Conservation (phyloP, 2,797 vertebrate species). For the Telmatherina bonti region DNA sequence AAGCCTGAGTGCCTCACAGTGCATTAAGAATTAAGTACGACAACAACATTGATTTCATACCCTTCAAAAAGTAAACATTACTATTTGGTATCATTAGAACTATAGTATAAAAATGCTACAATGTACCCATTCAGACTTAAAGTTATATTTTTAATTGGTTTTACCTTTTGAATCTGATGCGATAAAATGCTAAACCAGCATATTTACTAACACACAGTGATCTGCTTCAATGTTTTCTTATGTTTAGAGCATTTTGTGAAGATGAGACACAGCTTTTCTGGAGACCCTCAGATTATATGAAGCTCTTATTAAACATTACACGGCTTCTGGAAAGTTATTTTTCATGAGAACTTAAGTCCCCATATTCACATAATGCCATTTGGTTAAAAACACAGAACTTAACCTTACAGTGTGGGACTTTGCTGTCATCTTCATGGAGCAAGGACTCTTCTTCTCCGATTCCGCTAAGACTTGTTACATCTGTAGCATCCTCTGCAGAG, state of each 20-base stretch:
- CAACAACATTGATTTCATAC: not conserved
- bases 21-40: not conserved
- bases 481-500: constrained; percentile 59
- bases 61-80: not conserved
- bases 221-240: not conserved
- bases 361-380: not conserved
- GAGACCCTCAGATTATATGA: not conserved
- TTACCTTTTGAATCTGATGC: too few species aligned
- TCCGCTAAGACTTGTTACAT: constrained; percentile 78
- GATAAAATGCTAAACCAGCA: too few species aligned
- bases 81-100: not conserved
- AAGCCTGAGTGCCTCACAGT: not conserved
- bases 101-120: not conserved
- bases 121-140: not conserved
- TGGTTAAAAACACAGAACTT: not conserved
- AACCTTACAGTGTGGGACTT: constrained; percentile 73
- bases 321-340: not conserved
- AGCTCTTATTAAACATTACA: not conserved
- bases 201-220: too few species aligned
- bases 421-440: constrained; percentile 77
- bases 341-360: not conserved
- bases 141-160: too few species aligned
- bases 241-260: not conserved
- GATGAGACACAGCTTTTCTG: not conserved
- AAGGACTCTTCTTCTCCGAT: constrained; percentile 81